These are phyloP conservation scores for Lampropteryx suffumata DNA, from an alignment of 2,888 invertebrate genomes.

Conservation along the genomic window DNA sequence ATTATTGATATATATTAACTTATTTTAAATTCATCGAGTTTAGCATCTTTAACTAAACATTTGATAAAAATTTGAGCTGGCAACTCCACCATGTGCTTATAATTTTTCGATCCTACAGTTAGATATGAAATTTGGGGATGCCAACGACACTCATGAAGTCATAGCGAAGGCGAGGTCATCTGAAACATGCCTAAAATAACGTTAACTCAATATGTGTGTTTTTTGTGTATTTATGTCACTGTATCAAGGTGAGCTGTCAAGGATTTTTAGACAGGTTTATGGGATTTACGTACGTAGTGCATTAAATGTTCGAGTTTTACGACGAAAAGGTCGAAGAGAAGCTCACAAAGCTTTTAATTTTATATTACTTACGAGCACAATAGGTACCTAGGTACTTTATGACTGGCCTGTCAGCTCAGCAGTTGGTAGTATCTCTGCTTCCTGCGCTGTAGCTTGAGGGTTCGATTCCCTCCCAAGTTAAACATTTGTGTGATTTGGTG, in stretches of 20 bases:
- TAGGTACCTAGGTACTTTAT: too few species aligned
- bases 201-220: constrained; percentile 39
- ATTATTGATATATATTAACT: too few species aligned
- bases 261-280: constrained; percentile 10
- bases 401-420: too few species aligned
- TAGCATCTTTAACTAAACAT: too few species aligned
- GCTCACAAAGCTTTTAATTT: too few species aligned
- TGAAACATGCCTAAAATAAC: constrained; percentile 39
- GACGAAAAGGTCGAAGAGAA: constrained; percentile 19
- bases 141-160: constrained; percentile 30
- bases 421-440: too few species aligned
- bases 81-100: constrained; percentile 48
- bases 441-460: too few species aligned
- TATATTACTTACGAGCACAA: too few species aligned
- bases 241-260: constrained; percentile 24
- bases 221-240: constrained; percentile 27
- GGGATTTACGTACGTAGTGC: background rate
- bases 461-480: too few species aligned
- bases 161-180: constrained; percentile 42
- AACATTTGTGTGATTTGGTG: too few species aligned
- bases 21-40: too few species aligned
- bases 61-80: background rate
- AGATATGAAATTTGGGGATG: constrained; percentile 41
- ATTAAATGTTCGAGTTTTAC: background rate
- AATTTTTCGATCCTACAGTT: constrained; percentile 60